These are phyloP conservation scores for Leptatherina wallacei DNA, from an alignment of 2,797 vertebrate genomes.

Conservation along the genomic window DNA sequence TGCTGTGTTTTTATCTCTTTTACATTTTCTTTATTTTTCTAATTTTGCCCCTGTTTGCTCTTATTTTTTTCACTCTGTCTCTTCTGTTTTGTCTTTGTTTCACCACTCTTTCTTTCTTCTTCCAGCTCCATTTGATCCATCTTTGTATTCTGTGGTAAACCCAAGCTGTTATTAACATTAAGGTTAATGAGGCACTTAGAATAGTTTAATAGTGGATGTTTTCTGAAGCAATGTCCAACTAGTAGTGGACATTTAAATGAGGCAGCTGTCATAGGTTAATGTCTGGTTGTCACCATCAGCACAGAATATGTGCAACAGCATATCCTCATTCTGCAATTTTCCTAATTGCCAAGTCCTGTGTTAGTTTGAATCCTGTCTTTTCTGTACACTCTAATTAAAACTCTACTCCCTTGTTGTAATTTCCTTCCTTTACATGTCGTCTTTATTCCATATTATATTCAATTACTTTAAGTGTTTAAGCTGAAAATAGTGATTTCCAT, in stretches of 20 bases:
- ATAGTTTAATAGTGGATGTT: constrained; percentile 1
- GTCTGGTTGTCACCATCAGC: constrained; percentile 3
- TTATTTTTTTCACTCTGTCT: neutral
- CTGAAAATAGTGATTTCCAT: neutral
- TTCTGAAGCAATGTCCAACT: constrained; percentile 9
- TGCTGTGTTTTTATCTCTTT: constrained; percentile 40
- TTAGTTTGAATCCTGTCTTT: constrained; percentile 7
- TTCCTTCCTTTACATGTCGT: neutral
- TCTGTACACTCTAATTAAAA: neutral
- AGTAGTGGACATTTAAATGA: constrained; percentile 18
- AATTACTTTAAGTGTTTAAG: neutral
- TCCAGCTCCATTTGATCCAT: constrained; percentile 4
- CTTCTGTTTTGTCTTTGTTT: constrained; percentile 26
- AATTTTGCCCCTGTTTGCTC: constrained; percentile 4
- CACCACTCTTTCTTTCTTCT: neutral
- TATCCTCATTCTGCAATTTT: neutral
- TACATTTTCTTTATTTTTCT: constrained; percentile 22
- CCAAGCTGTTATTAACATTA: constrained; percentile 1
- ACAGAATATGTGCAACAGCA: neutral
- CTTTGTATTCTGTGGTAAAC: constrained; percentile 1
- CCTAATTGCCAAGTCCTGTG: neutral
- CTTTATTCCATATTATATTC: neutral
- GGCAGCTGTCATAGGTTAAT: constrained; percentile 29
- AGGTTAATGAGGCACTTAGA: constrained; percentile 21
- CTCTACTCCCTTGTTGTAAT: neutral